Conservation (phyloP, 2,113 vertebrate genomes). For the Archilochus colubris region DNA sequence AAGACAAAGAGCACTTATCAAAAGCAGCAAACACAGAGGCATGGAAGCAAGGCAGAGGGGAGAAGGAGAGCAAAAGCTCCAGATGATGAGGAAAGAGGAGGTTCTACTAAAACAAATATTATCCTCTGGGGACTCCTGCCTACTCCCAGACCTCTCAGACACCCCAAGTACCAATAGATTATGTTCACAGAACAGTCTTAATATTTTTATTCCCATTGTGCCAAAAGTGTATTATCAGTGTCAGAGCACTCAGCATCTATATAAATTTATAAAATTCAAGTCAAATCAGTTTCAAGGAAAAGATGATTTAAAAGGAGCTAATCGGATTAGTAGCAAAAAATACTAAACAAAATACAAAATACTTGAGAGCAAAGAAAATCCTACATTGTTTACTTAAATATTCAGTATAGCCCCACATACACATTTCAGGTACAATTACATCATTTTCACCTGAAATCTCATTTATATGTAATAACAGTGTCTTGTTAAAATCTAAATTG, state of each 20-base stretch:
- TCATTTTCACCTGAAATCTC: background rate
- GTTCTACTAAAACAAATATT: background rate
- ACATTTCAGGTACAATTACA: background rate
- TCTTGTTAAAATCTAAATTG: background rate
- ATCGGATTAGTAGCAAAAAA: background rate
- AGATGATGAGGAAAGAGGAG: background rate
- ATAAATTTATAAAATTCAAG: background rate
- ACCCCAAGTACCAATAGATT: fast-evolving
- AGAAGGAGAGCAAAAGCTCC: background rate
- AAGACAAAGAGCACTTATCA: background rate
- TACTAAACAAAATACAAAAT: background rate
- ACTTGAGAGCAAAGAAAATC: background rate
- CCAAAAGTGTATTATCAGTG: background rate
- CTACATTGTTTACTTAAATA: background rate
- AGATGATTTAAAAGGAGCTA: background rate
- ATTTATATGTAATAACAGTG: background rate
- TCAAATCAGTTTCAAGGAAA: background rate
- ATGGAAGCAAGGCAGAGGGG: background rate
- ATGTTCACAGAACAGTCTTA: background rate
- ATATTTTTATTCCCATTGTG: background rate
- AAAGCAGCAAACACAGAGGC: background rate
- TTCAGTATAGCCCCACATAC: background rate
- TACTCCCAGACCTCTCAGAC: background rate
- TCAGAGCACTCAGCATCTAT: background rate
- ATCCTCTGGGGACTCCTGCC: background rate